Evolutionary conservation across 2,888 invertebrate genomes (phyloP).

Genomic region (Masnerella sp.): DNA sequence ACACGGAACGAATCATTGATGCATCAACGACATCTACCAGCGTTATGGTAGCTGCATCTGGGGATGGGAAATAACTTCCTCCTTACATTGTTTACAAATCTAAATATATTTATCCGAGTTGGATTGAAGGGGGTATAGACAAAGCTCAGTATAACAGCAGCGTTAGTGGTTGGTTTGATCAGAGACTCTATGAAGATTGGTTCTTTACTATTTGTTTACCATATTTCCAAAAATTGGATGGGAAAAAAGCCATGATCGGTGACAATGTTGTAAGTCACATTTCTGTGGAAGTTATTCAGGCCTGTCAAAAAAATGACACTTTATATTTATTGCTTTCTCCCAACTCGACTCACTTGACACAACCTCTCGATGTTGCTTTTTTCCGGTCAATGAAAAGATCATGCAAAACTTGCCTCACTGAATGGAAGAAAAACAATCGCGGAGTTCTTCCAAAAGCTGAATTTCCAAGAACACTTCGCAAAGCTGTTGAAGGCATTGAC

Average conservation of each 20-base stretch:
- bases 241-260: slow-evolving; percentile 16
- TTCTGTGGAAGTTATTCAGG: neutral
- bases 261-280: slow-evolving; percentile 21
- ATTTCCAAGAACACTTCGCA: no score
- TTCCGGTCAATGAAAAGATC: slow-evolving; percentile 64
- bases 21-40: neutral
- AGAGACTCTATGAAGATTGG: slow-evolving; percentile 7
- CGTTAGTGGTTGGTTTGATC: slow-evolving; percentile 23
- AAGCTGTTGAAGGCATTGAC: no score
- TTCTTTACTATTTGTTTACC: neutral
- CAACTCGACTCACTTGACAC: slow-evolving; percentile 67
- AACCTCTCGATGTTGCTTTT: slow-evolving; percentile 66
- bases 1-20: slow-evolving; percentile 1
- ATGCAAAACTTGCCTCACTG: slow-evolving; percentile 63
- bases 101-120: neutral
- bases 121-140: slow-evolving; percentile 2
- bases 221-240: neutral
- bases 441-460: no score
- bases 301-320: slow-evolving; percentile 66
- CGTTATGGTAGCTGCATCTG: slow-evolving; percentile 1
- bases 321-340: slow-evolving; percentile 66
- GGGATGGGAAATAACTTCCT: neutral
- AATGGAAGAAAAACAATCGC: slow-evolving; percentile 67
- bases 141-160: neutral
- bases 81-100: slow-evolving; percentile 6